Conservation (phyloP, 2,888 invertebrate species). For the Lissonota sp. region DNA sequence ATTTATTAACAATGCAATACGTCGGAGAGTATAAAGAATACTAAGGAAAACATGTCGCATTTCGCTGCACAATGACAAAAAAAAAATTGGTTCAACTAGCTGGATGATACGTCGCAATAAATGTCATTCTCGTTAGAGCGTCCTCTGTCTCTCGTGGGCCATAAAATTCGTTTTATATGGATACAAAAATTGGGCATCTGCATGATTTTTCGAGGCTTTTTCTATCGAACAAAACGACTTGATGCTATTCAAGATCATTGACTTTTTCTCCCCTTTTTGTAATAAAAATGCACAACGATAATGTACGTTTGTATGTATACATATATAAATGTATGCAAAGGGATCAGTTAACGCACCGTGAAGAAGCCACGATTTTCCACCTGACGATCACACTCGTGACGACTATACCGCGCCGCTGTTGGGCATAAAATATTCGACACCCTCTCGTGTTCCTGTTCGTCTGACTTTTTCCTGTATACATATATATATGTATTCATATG, state of each 20-base stretch:
- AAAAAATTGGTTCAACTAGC: constrained; percentile 50
- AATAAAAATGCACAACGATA: background rate
- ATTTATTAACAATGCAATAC: background rate
- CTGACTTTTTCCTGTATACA: constrained; percentile 21
- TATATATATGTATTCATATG: constrained; percentile 14
- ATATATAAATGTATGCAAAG: constrained; percentile 18
- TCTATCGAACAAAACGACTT: constrained; percentile 39
- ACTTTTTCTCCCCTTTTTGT: constrained; percentile 33
- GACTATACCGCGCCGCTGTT: constrained; percentile 59
- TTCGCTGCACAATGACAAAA: background rate
- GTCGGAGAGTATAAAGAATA: no score
- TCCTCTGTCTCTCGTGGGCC: constrained; percentile 42
- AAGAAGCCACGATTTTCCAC: constrained; percentile 77
- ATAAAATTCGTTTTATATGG: constrained; percentile 59
- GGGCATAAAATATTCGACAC: constrained; percentile 53
- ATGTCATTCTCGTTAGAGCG: background rate
- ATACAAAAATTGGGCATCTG: constrained; percentile 61
- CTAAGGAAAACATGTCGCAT: background rate
- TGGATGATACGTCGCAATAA: constrained; percentile 38
- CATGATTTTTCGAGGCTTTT: constrained; percentile 63
- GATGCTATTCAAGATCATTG: constrained; percentile 47
- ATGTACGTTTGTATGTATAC: constrained; percentile 18
- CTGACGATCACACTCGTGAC: constrained; percentile 70
- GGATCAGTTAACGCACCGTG: constrained; percentile 68
- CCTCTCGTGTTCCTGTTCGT: constrained; percentile 47